Conservation (phyloP, 92 coral and sea anemone species). For the Muricea muricata region DNA sequence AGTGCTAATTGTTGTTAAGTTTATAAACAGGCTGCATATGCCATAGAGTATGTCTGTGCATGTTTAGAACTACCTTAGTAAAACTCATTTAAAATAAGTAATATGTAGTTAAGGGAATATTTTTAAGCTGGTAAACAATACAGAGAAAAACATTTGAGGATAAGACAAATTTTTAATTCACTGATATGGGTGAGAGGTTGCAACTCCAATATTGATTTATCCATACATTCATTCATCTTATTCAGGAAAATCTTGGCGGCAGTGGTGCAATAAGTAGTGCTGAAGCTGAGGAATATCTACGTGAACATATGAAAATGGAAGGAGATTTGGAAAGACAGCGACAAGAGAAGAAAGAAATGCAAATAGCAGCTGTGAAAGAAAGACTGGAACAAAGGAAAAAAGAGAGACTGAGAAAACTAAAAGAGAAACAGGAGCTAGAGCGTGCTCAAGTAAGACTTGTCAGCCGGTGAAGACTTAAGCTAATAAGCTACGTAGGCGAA, state of each 20-base stretch:
- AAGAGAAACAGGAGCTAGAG: constrained; percentile 84
- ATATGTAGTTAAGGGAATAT: too few relatives aligned
- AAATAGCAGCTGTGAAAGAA: constrained; percentile 78
- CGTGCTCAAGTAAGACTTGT: constrained; percentile 79
- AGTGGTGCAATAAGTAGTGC: constrained; percentile 82
- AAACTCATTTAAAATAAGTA: too few relatives aligned
- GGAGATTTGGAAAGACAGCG: constrained; percentile 86
- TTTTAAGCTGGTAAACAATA: too few relatives aligned
- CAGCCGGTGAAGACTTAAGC: not conserved
- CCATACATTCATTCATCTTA: not conserved
- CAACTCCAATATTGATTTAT: too few relatives aligned
- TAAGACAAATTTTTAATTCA: too few relatives aligned
- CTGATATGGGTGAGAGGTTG: too few relatives aligned
- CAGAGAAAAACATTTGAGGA: too few relatives aligned
- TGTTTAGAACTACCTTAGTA: too few relatives aligned
- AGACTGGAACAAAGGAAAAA: constrained; percentile 87
- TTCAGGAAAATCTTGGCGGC: constrained; percentile 88
- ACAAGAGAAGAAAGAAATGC: constrained; percentile 79
- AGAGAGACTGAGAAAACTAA: constrained; percentile 71
- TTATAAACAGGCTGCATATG: too few relatives aligned
- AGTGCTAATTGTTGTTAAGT: too few relatives aligned
- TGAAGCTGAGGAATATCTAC: constrained; percentile 83
- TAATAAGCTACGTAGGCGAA: not conserved
- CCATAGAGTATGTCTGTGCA: too few relatives aligned
- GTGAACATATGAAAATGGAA: constrained; percentile 86